A percentile compares a stretch with the other conserved stretches of the same genome.
phyloP scores from a whole-genome alignment of 2,797 vertebrate species.

The Hapalemur alaotrensis region DNA sequence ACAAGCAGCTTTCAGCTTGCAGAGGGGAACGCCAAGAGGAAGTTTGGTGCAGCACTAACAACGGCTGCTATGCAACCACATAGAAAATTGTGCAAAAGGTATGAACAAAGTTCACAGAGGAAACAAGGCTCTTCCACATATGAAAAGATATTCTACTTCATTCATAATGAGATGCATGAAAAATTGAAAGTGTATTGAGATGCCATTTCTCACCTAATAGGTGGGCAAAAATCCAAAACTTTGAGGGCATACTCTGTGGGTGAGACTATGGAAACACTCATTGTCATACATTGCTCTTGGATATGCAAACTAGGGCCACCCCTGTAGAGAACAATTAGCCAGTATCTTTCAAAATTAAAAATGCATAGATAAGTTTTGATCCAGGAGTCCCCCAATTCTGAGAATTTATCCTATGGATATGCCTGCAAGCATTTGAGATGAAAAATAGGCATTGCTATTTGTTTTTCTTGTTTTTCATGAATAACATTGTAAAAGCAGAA shows the following conservation, averaged over 20 bases:
- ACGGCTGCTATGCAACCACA: no score
- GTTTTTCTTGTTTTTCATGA: neutral
- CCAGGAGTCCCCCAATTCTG: neutral
- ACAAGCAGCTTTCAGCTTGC: neutral
- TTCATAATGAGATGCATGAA: neutral
- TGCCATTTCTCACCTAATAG: neutral
- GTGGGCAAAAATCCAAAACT: neutral
- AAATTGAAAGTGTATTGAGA: neutral
- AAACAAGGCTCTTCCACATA: neutral
- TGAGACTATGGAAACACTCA: neutral
- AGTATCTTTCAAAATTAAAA: conserved; percentile 15
- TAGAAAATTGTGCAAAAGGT: neutral
- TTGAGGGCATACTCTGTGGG: neutral
- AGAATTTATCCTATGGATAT: neutral
- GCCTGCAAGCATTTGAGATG: neutral
- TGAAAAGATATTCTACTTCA: neutral
- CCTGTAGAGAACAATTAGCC: neutral
- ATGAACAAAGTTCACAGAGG: neutral
- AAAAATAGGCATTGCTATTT: neutral
- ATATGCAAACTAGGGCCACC: neutral
- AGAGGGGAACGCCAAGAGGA: neutral
- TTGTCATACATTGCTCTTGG: neutral
- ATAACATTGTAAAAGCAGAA: neutral
- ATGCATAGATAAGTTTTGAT: neutral
- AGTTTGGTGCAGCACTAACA: neutral